phyloP scores from a whole-genome alignment of 2,797 vertebrate genomes.

The Myiotriccus ornatus region DNA sequence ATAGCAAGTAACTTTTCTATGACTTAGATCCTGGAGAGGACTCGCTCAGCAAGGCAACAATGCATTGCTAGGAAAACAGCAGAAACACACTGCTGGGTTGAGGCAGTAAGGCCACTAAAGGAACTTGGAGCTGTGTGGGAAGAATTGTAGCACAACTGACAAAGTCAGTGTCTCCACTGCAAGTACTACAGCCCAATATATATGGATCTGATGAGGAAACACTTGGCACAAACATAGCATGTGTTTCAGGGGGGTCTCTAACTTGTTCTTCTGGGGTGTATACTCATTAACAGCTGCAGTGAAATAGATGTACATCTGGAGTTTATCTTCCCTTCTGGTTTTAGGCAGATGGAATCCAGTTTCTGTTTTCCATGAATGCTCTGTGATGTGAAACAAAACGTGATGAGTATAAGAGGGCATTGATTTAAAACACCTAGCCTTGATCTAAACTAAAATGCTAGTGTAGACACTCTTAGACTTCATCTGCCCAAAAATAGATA shows the following conservation, averaged over 20 bases:
- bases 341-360: background rate
- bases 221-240: background rate
- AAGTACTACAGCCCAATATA: background rate
- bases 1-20: background rate
- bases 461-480: background rate
- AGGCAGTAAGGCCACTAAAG: background rate
- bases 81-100: background rate
- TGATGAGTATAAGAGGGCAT: background rate
- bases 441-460: background rate
- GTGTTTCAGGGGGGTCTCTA: background rate
- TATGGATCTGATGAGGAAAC: background rate
- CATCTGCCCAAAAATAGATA: background rate
- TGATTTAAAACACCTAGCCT: background rate
- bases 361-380: background rate
- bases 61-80: background rate
- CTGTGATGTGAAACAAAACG: background rate
- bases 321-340: background rate
- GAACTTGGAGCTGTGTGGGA: background rate
- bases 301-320: background rate
- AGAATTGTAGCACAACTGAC: fast-evolving
- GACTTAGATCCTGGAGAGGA: background rate
- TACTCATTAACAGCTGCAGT: background rate
- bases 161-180: background rate
- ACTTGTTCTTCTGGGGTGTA: background rate
- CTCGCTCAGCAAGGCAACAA: background rate